Conservation (phyloP, 2,888 invertebrate genomes). For the Abscondita cerata region DNA sequence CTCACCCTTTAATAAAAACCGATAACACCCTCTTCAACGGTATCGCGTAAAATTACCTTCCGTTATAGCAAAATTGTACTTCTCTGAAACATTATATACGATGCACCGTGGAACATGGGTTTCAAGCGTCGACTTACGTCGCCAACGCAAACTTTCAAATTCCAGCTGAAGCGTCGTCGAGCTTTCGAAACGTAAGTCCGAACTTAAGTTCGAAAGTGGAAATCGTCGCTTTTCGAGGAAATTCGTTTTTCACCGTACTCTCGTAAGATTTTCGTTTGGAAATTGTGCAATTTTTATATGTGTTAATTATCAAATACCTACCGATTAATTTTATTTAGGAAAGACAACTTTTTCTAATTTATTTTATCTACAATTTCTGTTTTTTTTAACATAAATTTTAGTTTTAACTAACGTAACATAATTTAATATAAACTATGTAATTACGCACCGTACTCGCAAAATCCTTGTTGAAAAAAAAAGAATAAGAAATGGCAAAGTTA, state of each 20-base stretch:
- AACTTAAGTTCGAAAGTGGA: neutral
- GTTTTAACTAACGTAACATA: too few species aligned
- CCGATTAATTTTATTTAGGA: too few species aligned
- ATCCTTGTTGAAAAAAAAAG: too few species aligned
- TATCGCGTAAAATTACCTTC: constrained; percentile 21
- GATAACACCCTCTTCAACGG: constrained; percentile 12
- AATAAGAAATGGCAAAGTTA: too few species aligned
- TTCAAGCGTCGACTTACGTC: constrained; percentile 15
- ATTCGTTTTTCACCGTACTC: constrained; percentile 21
- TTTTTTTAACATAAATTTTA: too few species aligned
- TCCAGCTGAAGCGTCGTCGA: constrained; percentile 8
- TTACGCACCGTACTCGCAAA: too few species aligned
- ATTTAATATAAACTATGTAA: too few species aligned
- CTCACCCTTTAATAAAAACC: constrained; percentile 13
- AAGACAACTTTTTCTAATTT: too few species aligned
- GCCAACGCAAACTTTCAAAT: constrained; percentile 12
- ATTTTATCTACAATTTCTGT: too few species aligned
- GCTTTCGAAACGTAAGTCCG: constrained; percentile 19
- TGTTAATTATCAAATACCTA: too few species aligned
- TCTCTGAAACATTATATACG: constrained; percentile 31
- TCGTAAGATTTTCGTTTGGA: too few species aligned
- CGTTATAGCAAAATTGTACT: constrained; percentile 29
- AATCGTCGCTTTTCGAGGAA: constrained; percentile 16
- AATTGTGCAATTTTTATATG: too few species aligned
- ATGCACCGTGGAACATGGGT: constrained; percentile 4